phyloP scores from a whole-genome alignment of 2,888 invertebrate genomes.

The Monochamus alternatus region DNA sequence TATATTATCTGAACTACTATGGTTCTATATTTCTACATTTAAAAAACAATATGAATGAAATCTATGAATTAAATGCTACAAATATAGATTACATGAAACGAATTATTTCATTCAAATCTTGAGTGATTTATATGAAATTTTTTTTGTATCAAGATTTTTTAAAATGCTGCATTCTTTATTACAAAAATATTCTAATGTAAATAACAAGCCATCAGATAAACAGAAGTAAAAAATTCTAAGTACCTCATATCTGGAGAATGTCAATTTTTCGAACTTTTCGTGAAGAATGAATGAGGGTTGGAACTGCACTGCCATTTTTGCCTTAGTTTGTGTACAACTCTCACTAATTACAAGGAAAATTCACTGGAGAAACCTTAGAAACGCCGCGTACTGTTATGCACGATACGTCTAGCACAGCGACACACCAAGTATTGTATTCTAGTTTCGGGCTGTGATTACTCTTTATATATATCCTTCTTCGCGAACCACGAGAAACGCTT shows the following conservation, averaged over 20 bases:
- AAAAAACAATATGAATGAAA: no score
- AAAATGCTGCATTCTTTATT: no score
- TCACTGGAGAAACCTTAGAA: conserved; percentile 33
- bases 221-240: conserved; percentile 15
- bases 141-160: no score
- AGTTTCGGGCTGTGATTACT: conserved; percentile 30
- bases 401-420: conserved; percentile 16
- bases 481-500: conserved; percentile 28
- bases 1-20: no score
- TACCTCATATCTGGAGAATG: conserved; percentile 64
- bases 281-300: conserved; percentile 58
- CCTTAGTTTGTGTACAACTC: not conserved
- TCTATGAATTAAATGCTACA: no score
- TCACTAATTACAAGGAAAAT: conserved; percentile 26
- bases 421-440: conserved; percentile 34
- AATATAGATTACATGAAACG: no score
- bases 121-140: no score
- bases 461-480: conserved; percentile 37
- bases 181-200: not conserved
- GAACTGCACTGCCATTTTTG: conserved; percentile 62
- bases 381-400: conserved; percentile 7
- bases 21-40: no score
- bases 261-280: conserved; percentile 63
- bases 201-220: not conserved
- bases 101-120: no score